Evolutionary conservation across 2,888 invertebrate genomes (phyloP).

Genomic region (Cantharis rufa): DNA sequence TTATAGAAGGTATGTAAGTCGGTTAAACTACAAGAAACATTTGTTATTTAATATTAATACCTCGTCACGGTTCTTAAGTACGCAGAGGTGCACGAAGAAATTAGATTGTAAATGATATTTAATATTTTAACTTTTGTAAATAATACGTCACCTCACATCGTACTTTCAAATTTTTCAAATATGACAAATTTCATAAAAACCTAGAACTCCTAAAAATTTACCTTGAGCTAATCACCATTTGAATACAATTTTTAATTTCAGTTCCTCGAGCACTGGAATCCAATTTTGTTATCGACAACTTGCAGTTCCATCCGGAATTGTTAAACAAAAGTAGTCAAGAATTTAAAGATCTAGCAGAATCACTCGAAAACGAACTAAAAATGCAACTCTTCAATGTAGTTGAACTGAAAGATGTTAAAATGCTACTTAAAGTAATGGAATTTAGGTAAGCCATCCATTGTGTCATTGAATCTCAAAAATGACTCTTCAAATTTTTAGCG

Average conservation of each 20-base stretch:
- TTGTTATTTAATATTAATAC: background rate
- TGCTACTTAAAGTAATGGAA: conserved; percentile 64
- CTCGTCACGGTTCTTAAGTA: background rate
- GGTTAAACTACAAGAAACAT: background rate
- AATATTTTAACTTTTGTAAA: background rate
- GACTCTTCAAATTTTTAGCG: conserved; percentile 55
- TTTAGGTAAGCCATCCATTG: conserved; percentile 60
- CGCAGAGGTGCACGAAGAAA: background rate
- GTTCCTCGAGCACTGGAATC: conserved; percentile 75
- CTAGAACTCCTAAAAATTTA: background rate
- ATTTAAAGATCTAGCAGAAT: conserved; percentile 64
- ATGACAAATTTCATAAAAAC: background rate
- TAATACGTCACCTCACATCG: background rate
- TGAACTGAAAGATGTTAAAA: conserved; percentile 60
- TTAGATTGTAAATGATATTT: background rate
- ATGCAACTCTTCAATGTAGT: conserved; percentile 59
- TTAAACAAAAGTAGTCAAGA: conserved; percentile 64
- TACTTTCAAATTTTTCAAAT: conserved; percentile 13
- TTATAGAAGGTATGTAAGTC: conserved; percentile 58
- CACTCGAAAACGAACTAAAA: conserved; percentile 65
- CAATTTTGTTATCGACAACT: conserved; percentile 68
- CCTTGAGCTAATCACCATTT: too few species aligned
- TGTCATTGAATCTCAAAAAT: background rate
- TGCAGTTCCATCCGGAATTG: conserved; percentile 64
- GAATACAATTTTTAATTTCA: conserved; percentile 39